phyloP scores from a whole-genome alignment of 1,140 invertebrate genomes.

The Artemia franciscana region DNA sequence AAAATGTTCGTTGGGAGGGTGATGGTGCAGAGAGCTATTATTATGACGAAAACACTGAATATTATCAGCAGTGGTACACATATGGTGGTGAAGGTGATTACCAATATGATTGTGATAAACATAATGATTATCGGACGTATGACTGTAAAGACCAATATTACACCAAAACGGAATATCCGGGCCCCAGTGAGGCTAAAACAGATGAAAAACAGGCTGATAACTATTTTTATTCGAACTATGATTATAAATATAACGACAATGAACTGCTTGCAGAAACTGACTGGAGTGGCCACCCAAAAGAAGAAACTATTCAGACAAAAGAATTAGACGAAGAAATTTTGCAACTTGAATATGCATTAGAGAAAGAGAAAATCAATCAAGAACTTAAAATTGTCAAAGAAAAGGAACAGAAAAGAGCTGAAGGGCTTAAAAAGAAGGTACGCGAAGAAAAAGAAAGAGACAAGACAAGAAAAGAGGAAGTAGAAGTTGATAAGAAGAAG shows the following conservation, averaged over 20 bases:
- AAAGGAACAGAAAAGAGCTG: background rate
- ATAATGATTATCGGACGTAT: too few species aligned
- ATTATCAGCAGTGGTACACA: conserved; percentile 10
- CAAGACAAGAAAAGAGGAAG: background rate
- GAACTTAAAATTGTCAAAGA: background rate
- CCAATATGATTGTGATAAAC: conserved; percentile 9
- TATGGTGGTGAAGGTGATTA: conserved; percentile 13
- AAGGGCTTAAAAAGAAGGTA: background rate
- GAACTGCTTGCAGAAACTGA: background rate
- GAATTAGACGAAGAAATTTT: background rate
- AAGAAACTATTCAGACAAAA: too few species aligned
- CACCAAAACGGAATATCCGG: conserved; percentile 16
- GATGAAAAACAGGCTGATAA: conserved; percentile 11
- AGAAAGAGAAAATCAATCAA: conserved; percentile 10
- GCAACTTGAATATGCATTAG: conserved; percentile 2
- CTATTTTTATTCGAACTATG: background rate
- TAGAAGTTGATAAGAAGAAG: background rate
- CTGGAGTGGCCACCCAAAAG: conserved; percentile 16
- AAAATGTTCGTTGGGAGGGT: conserved; percentile 10
- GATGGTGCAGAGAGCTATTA: conserved; percentile 10
- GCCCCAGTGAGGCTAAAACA: conserved; percentile 16
- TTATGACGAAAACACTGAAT: conserved; percentile 11
- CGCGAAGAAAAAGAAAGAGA: background rate
- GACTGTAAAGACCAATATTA: too few species aligned
- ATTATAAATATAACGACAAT: background rate